Percentiles rank a stretch among this genome's conserved stretches.
These are phyloP conservation scores for Polyploca ridens DNA, from an alignment of 2,888 invertebrate genomes.

Conservation along the genomic window DNA sequence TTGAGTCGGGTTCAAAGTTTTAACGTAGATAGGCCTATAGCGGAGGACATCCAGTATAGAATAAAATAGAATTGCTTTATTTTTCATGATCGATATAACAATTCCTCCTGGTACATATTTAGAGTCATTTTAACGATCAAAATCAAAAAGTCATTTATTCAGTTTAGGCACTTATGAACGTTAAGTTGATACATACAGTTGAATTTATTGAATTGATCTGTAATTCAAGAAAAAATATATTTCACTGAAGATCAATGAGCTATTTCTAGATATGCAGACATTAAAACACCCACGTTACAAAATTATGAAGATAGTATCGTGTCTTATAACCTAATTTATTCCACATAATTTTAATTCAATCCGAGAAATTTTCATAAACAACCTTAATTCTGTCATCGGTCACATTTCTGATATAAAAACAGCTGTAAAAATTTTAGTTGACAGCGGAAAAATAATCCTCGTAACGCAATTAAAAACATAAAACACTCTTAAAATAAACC, in stretches of 20 bases:
- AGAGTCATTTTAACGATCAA: not conserved
- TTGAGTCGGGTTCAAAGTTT: no score
- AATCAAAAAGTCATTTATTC: no score
- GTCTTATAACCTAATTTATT: slow-evolving; percentile 69
- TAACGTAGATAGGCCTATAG: no score
- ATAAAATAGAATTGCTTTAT: no score
- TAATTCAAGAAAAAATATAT: not conserved
- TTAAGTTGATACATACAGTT: no score
- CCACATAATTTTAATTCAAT: slow-evolving; percentile 69
- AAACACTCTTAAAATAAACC: slow-evolving; percentile 77
- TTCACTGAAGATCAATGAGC: slow-evolving; percentile 29
- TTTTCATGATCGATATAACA: no score
- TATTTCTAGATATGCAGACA: slow-evolving; percentile 45
- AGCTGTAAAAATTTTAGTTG: slow-evolving; percentile 76
- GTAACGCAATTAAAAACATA: slow-evolving; percentile 81
- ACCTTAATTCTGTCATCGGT: slow-evolving; percentile 80
- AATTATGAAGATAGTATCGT: slow-evolving; percentile 62
- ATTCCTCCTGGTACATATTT: not conserved
- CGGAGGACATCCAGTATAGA: no score
- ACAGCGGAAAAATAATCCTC: slow-evolving; percentile 73
- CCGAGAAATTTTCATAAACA: slow-evolving; percentile 70
- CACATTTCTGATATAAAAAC: slow-evolving; percentile 71
- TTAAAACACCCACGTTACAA: slow-evolving; percentile 53
- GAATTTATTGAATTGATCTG: no score
- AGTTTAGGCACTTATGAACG: no score